Evolutionary conservation across 2,113 vertebrate species (phyloP).

Genomic region (Pimephales promelas): DNA sequence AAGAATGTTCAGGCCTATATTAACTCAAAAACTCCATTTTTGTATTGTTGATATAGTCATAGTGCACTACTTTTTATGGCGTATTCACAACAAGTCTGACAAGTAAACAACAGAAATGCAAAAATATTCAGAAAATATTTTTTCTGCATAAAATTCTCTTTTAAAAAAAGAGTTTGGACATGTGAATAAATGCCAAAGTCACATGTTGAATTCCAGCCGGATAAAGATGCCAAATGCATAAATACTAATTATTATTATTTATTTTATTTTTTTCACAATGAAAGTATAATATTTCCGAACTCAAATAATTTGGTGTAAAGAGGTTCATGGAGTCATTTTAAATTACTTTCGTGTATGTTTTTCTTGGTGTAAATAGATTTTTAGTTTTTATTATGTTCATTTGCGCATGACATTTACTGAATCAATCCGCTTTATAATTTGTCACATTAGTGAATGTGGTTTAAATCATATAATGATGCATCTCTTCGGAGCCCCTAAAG

Average conservation of each 20-base stretch:
- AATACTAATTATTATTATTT: no score
- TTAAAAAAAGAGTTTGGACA: background rate
- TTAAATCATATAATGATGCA: no score
- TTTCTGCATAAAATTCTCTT: background rate
- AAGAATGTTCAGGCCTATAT: background rate
- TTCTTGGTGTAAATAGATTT: background rate
- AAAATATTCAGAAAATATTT: background rate
- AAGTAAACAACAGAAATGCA: background rate
- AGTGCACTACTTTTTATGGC: background rate
- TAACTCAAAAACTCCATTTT: background rate
- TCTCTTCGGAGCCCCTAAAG: no score
- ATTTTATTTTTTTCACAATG: no score
- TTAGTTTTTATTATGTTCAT: background rate
- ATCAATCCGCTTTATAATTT: no score
- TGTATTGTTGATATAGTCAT: constrained; percentile 4
- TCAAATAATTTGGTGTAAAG: background rate
- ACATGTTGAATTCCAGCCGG: background rate
- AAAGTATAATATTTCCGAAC: background rate
- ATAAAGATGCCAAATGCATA: no score
- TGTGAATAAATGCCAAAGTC: background rate
- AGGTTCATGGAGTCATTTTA: background rate
- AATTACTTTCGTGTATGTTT: background rate
- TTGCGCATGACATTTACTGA: background rate
- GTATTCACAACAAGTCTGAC: constrained; percentile 1
- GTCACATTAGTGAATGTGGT: no score